Evolutionary conservation across 2,797 vertebrate species (phyloP), one percentile per base, ranked within the genome.

Genomic region (Graptemys geographica): DNA sequence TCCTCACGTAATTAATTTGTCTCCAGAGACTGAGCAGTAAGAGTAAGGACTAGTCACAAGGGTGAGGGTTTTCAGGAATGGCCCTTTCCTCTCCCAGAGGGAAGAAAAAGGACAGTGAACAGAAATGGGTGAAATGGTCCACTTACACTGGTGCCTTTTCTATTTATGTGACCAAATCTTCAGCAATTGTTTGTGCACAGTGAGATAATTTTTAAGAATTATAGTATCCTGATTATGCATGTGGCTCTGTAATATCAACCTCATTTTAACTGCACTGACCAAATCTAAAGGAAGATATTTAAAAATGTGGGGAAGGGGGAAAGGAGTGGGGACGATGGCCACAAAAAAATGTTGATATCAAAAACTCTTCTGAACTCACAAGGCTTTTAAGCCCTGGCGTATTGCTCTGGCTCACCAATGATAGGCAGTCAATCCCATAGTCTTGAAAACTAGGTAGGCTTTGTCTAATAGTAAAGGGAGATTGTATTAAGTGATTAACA

Each of bases 101-200:
- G 91, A 96, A 89, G 81, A 84, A 69, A 95, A 90, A 96, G 84
- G 79, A 91, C 83, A 96, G 84, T 95, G 88, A 97, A 97, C 96
- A 95, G 86, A 96, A 94, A 97, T 57, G 90, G 86, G 94, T 96
- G 95, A 95, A 93, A 95, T 90, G 92, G 86, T 80, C 83, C 89
- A 92, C 78, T 94, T 95, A 81, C 79, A 87, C 69, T 96, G 76
- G 89, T 52, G 49, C 79, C 86, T 95, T 95, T 57, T 85, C 89
- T 96, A 37, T 13, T 37, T 88, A 28, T 84, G 62, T 65, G 81
- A 92, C 49, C n/a, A 76, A 87, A 86, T 49, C 37, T 25, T 78
- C 41, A 31, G 85, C 52, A 69, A 47, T 10, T 19, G 1, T 82
- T 47, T 7, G 51, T 90, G 5, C 69, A 86, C 84, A 92, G 37